phyloP scores from a whole-genome alignment of 2,113 vertebrate species.

The Hyla sarda region DNA sequence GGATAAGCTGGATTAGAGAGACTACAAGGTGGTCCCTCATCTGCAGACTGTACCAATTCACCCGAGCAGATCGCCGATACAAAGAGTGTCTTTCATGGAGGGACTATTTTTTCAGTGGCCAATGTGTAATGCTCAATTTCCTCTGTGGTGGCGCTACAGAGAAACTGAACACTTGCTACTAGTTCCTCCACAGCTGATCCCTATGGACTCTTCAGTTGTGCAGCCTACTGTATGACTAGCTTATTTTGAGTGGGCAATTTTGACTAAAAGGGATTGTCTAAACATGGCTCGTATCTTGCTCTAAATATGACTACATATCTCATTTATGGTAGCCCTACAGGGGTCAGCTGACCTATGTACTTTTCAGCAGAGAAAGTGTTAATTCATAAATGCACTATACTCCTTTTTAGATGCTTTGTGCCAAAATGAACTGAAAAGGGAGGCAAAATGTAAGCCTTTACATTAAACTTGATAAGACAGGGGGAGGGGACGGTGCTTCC shows the following conservation, averaged over 20 bases:
- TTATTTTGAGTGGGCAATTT: not conserved
- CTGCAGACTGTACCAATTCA: no score
- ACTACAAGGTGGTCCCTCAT: no score
- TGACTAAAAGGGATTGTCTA: not conserved
- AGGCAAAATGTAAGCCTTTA: not conserved
- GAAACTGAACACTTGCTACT: not conserved
- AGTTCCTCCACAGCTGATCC: not conserved
- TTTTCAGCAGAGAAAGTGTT: not conserved
- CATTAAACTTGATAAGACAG: constrained; percentile 22
- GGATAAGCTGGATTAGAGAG: no score
- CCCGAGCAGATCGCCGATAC: no score
- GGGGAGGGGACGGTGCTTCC: constrained; percentile 17
- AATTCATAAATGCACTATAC: not conserved
- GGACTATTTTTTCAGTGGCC: no score
- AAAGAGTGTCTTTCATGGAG: no score
- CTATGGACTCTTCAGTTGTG: not conserved
- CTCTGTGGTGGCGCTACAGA: not conserved
- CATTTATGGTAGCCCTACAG: not conserved
- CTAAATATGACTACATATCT: not conserved
- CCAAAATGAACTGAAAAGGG: not conserved
- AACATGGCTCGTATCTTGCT: not conserved
- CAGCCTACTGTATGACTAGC: not conserved
- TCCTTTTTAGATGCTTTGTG: not conserved
- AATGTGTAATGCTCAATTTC: not conserved
- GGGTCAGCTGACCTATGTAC: not conserved